A percentile compares a stretch with the other conserved stretches of the same genome.
These are phyloP conservation scores for Elachura formosa DNA, from an alignment of 2,113 vertebrate species.

Conservation along the genomic window DNA sequence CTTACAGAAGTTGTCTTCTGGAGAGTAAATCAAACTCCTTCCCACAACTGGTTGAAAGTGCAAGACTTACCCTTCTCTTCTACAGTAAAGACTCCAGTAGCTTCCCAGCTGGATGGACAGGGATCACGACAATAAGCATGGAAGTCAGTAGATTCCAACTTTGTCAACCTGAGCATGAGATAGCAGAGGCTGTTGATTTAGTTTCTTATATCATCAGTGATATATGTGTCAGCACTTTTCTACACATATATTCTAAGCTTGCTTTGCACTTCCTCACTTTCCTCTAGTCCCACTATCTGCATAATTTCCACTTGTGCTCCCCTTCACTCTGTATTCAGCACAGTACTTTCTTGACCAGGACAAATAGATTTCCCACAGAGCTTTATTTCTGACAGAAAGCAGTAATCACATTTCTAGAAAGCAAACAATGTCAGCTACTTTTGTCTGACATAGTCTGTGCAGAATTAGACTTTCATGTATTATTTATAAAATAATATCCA, in stretches of 20 bases:
- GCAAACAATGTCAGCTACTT: background rate
- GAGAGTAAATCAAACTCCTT: background rate
- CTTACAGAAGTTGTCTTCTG: background rate
- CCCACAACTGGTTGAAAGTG: background rate
- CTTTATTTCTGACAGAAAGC: background rate
- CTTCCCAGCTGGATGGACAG: background rate
- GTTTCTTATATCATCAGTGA: background rate
- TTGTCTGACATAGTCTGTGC: background rate
- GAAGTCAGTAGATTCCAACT: background rate
- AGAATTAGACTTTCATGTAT: background rate
- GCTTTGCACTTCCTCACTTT: background rate
- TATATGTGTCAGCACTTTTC: background rate
- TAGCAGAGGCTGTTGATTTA: background rate
- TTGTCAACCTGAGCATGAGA: background rate
- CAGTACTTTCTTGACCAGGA: background rate
- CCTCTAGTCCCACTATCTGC: background rate
- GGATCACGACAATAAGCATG: background rate
- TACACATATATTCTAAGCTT: accelerated
- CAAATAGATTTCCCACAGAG: background rate
- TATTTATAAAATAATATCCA: background rate
- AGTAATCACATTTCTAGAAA: background rate
- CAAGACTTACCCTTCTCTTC: background rate
- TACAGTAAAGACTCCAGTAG: background rate
- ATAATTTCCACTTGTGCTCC: background rate
- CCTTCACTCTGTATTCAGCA: background rate